These are phyloP conservation scores for Zygogramma bicolorata DNA, from an alignment of 2,888 invertebrate species.

Conservation along the genomic window DNA sequence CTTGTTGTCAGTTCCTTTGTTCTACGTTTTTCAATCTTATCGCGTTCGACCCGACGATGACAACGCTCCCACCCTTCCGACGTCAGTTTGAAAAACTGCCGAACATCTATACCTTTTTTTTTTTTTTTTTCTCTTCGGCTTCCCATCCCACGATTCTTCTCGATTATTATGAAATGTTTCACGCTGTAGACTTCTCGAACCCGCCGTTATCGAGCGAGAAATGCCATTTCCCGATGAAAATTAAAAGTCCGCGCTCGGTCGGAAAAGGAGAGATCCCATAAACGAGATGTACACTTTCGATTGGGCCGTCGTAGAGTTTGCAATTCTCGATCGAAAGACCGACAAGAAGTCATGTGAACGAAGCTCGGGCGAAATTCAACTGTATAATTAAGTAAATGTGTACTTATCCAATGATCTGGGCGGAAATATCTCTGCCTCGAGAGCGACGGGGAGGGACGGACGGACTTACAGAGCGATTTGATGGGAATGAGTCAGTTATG, in stretches of 20 bases:
- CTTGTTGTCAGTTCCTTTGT: no score
- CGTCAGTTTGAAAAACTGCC: no score
- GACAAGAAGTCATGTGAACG: slow-evolving; percentile 26
- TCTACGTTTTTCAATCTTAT: no score
- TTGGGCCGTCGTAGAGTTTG: slow-evolving; percentile 11
- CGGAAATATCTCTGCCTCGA: slow-evolving; percentile 18
- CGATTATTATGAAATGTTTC: no score
- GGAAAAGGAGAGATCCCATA: slow-evolving; percentile 5
- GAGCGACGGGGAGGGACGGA: background rate
- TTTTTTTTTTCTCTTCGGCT: no score
- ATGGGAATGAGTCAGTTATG: no score
- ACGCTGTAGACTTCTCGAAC: background rate
- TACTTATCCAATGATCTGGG: slow-evolving; percentile 21
- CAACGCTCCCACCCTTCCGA: no score
- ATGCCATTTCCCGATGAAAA: background rate
- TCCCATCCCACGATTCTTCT: no score
- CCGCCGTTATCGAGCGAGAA: background rate
- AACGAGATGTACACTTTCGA: slow-evolving; percentile 23
- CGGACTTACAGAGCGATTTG: background rate
- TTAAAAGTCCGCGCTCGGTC: background rate
- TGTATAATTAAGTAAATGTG: slow-evolving; percentile 24
- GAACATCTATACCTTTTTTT: no score
- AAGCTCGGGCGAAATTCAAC: slow-evolving; percentile 17
- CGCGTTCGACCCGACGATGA: no score
- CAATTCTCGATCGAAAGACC: slow-evolving; percentile 13